Conservation (phyloP, 2,113 vertebrate species). For the Tursiops truncatus region DNA sequence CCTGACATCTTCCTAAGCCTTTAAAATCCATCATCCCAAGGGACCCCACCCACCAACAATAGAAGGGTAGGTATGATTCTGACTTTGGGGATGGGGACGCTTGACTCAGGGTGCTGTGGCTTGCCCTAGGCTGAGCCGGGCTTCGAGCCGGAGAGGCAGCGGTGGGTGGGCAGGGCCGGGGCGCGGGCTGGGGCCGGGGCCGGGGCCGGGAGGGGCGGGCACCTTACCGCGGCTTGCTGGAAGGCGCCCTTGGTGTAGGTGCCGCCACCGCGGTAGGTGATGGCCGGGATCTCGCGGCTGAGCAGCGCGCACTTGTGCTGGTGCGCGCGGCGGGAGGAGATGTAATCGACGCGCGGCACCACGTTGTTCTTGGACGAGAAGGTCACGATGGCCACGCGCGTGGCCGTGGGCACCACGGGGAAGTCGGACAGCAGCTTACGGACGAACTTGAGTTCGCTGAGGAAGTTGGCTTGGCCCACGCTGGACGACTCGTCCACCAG, state of each 20-base stretch:
- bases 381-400: constrained; percentile 95
- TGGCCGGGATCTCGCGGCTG: constrained; percentile 94
- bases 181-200: not conserved
- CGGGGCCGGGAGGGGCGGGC: not conserved
- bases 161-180: not conserved
- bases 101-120: not conserved
- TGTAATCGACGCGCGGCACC: constrained; percentile 95
- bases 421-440: constrained; percentile 98
- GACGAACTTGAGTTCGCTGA: constrained; percentile 94
- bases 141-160: not conserved
- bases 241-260: constrained; percentile 98
- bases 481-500: constrained; percentile 98
- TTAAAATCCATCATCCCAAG: not conserved
- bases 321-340: constrained; percentile 90
- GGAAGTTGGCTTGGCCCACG: constrained; percentile 94
- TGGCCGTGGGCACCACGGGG: constrained; percentile 93
- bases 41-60: not conserved
- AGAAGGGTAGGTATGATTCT: not conserved
- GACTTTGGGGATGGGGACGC: not conserved
- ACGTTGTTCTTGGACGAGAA: constrained; percentile 97
- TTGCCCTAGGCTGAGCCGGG: not conserved
- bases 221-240: constrained; percentile 96
- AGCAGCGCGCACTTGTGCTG: constrained; percentile 98
- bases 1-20: not conserved
- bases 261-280: constrained; percentile 95